Percentiles rank a stretch among this genome's conserved stretches.
These are phyloP conservation scores for Salvelinus alpinus DNA, from an alignment of 2,113 vertebrate genomes.

Conservation along the genomic window DNA sequence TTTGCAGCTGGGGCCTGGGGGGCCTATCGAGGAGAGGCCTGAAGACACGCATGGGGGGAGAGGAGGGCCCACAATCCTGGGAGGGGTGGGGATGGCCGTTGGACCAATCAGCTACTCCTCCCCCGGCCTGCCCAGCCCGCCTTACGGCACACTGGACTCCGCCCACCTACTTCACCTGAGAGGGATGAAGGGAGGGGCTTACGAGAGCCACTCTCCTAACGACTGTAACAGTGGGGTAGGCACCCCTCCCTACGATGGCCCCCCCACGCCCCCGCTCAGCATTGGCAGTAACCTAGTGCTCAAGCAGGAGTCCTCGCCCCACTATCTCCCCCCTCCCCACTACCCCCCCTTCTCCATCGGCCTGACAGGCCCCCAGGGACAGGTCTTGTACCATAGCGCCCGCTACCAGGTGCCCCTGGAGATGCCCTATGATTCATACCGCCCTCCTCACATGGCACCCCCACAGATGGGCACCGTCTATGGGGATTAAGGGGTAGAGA, in stretches of 20 bases:
- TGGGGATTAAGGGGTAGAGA: conserved; percentile 74
- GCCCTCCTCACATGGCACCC: conserved; percentile 70
- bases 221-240: conserved; percentile 69
- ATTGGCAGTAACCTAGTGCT: conserved; percentile 89
- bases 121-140: conserved; percentile 90
- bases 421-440: conserved; percentile 83
- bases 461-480: conserved; percentile 84
- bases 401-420: conserved; percentile 86
- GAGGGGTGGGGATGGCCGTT: conserved; percentile 53
- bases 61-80: conserved; percentile 25
- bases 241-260: conserved; percentile 89
- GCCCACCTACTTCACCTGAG: conserved; percentile 88
- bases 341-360: conserved; percentile 74
- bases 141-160: conserved; percentile 89
- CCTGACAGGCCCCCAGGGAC: conserved; percentile 71
- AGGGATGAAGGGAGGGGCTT: conserved; percentile 83
- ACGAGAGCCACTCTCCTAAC: conserved; percentile 80
- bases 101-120: conserved; percentile 81
- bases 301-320: conserved; percentile 83
- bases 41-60: conserved; percentile 78
- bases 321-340: conserved; percentile 67
- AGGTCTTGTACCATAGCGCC: conserved; percentile 80
- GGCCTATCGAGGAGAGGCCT: conserved; percentile 70
- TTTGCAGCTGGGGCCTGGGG: conserved; percentile 81
- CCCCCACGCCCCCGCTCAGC: conserved; percentile 91